phyloP scores from a whole-genome alignment of 2,888 invertebrate species.

The Latrodectus hesperus region DNA sequence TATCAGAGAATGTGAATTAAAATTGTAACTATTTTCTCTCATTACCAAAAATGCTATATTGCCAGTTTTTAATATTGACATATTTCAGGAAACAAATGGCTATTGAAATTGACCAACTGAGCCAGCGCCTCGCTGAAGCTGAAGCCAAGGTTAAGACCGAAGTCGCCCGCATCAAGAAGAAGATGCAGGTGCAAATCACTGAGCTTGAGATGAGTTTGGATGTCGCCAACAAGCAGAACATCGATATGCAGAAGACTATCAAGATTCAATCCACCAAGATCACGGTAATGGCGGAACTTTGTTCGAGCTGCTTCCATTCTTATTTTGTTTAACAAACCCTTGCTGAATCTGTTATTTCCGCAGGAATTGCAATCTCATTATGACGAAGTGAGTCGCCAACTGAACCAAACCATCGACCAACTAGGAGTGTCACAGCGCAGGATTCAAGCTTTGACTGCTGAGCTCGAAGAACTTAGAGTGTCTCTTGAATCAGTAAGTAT shows the following conservation, averaged over 20 bases:
- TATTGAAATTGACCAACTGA: constrained; percentile 97
- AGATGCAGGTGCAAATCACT: constrained; percentile 97
- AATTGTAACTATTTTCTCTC: too few species aligned
- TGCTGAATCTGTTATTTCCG: background rate
- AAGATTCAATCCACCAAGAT: constrained; percentile 97
- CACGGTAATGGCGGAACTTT: constrained; percentile 77
- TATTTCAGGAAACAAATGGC: constrained; percentile 92
- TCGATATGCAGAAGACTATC: constrained; percentile 96
- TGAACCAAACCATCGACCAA: constrained; percentile 95
- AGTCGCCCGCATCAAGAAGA: constrained; percentile 98
- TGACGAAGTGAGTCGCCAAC: constrained; percentile 95
- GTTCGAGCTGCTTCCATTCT: background rate
- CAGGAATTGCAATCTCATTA: constrained; percentile 94
- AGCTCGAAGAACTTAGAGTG: constrained; percentile 95
- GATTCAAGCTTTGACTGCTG: constrained; percentile 90
- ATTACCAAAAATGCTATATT: too few species aligned
- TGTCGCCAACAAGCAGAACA: constrained; percentile 98
- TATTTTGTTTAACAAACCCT: background rate
- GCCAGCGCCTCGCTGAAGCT: constrained; percentile 94
- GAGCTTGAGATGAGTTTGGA: constrained; percentile 97
- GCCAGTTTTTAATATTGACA: background rate
- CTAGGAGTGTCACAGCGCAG: constrained; percentile 92
- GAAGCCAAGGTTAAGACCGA: constrained; percentile 97
- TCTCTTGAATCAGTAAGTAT: constrained; percentile 82
- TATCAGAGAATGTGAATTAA: too few species aligned